A percentile compares a stretch with the other conserved stretches of the same genome.
phyloP scores from a whole-genome alignment of 2,113 vertebrate species.

The Pristiophorus japonicus region DNA sequence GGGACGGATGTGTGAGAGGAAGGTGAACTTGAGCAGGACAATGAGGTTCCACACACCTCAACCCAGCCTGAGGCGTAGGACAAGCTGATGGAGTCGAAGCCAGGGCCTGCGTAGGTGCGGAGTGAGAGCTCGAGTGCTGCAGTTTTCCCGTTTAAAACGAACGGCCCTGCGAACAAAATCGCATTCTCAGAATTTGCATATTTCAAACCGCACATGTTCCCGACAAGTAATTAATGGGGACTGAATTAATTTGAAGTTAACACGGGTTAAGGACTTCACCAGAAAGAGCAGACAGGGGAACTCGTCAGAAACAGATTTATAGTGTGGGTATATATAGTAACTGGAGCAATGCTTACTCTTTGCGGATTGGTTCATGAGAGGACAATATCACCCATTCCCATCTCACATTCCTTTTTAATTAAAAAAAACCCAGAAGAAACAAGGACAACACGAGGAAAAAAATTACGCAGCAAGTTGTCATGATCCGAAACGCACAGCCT shows the following conservation, averaged over 20 bases:
- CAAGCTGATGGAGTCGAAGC: neutral
- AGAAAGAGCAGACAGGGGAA: neutral
- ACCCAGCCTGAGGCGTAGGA: neutral
- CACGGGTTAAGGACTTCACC: neutral
- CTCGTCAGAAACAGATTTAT: neutral
- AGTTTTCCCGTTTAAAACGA: neutral
- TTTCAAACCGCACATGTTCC: neutral
- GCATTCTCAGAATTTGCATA: neutral
- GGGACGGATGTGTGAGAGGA: neutral
- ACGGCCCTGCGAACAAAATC: neutral
- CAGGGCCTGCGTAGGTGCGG: neutral
- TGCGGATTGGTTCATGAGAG: neutral
- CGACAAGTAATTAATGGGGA: neutral
- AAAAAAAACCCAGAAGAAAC: neutral
- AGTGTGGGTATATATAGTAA: neutral
- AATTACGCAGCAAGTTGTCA: neutral
- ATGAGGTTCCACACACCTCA: neutral
- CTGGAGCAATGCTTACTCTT: neutral
- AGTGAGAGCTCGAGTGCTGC: neutral
- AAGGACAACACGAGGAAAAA: neutral
- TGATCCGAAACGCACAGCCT: neutral
- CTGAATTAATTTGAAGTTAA: neutral
- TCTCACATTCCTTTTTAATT: neutral
- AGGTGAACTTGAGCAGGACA: neutral
- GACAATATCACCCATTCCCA: neutral